Percentiles rank a stretch among this genome's conserved stretches.
These are phyloP conservation scores for Cardiocondyla obscurior DNA, from an alignment of 1,140 invertebrate genomes.

Conservation along the genomic window DNA sequence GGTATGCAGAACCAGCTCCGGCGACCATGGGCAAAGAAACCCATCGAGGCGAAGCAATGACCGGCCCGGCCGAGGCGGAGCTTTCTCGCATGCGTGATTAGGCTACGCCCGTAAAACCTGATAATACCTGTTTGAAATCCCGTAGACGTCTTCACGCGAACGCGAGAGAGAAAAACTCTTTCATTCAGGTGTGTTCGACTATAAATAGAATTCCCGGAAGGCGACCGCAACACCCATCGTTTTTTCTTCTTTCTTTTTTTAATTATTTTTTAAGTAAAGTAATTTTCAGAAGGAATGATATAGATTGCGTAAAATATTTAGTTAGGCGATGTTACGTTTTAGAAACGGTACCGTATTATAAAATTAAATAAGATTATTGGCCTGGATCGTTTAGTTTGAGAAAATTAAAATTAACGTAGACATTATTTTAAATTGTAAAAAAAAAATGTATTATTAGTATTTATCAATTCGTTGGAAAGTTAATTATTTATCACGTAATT, in stretches of 20 bases:
- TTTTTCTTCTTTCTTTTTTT: too few relatives aligned
- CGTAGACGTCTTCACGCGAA: conserved; percentile 55
- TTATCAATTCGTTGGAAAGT: not conserved
- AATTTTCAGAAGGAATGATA: not conserved
- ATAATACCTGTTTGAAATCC: conserved; percentile 79
- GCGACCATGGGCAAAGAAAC: conserved; percentile 56
- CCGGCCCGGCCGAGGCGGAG: conserved; percentile 39
- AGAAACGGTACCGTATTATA: not conserved
- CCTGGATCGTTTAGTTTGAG: too few relatives aligned
- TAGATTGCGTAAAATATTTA: not conserved
- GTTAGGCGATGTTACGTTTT: not conserved
- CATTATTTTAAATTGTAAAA: not conserved
- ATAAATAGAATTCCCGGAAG: conserved; percentile 81
- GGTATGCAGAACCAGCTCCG: conserved; percentile 5
- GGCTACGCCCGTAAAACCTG: conserved; percentile 69
- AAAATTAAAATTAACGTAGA: not conserved
- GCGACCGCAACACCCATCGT: conserved; percentile 71
- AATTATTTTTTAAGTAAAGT: conserved; percentile 18
- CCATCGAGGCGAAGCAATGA: conserved; percentile 36
- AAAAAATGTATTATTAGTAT: not conserved
- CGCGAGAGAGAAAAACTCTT: conserved; percentile 66
- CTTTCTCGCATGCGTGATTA: conserved; percentile 70
- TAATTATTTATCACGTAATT: not conserved
- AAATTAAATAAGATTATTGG: too few relatives aligned
- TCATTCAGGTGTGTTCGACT: conserved; percentile 75